Percentiles rank a stretch among this genome's conserved stretches.
phyloP scores from a whole-genome alignment of 2,113 vertebrate species.

The Engraulis encrasicolus region DNA sequence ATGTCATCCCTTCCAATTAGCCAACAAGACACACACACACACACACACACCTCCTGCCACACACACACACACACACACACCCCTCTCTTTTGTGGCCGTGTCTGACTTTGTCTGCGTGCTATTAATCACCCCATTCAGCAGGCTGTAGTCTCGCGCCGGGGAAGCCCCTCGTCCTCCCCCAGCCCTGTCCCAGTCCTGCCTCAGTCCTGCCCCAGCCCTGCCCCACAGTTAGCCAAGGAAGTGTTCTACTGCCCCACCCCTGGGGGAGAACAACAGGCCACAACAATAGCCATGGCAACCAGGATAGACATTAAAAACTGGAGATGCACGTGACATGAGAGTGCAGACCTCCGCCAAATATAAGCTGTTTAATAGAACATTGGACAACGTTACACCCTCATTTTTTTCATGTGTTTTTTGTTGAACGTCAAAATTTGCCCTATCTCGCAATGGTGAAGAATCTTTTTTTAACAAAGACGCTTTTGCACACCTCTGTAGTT shows the following conservation, averaged over 20 bases:
- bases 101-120: slow-evolving; percentile 62
- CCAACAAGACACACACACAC: slow-evolving; percentile 30
- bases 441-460: too few species aligned
- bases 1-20: slow-evolving; percentile 49
- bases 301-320: slow-evolving; percentile 50
- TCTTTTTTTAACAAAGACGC: too few species aligned
- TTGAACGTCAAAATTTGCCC: too few species aligned
- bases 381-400: too few species aligned
- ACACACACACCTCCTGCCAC: slow-evolving; percentile 50
- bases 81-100: slow-evolving; percentile 70
- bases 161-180: slow-evolving; percentile 64
- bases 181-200: too few species aligned
- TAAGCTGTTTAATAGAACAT: too few species aligned
- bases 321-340: too few species aligned
- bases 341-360: too few species aligned
- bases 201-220: slow-evolving; percentile 60
- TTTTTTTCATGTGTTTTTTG: too few species aligned
- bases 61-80: slow-evolving; percentile 41
- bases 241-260: slow-evolving; percentile 64
- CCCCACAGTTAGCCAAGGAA: slow-evolving; percentile 69
- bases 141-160: slow-evolving; percentile 56
- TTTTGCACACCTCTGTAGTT: too few species aligned
- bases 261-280: slow-evolving; percentile 54
- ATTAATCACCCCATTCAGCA: slow-evolving; percentile 74
- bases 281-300: slow-evolving; percentile 54